Percentiles rank a stretch among this genome's conserved stretches.
Conservation (phyloP, 2,888 invertebrate genomes). For the Leptinotarsa juncta region DNA sequence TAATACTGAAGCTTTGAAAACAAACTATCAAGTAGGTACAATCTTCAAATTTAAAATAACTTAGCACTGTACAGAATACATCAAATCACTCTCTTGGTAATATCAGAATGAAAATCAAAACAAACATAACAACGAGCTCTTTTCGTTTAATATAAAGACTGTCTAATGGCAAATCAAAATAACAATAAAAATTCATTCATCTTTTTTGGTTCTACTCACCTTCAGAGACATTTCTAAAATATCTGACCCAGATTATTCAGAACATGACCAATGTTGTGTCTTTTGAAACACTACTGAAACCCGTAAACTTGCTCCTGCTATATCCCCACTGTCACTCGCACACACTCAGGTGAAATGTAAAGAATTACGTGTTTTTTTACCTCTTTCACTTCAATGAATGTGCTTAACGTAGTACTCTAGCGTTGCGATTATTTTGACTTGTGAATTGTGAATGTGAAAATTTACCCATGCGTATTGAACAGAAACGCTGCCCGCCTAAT, state of each 20-base stretch:
- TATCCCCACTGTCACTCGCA: constrained; percentile 37
- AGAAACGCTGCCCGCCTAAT: constrained; percentile 37
- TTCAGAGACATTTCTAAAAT: constrained; percentile 36
- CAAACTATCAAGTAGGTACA: too few relatives aligned
- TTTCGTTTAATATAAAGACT: neutral
- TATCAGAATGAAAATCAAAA: neutral
- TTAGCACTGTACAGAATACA: too few relatives aligned
- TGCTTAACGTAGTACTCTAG: constrained; percentile 17
- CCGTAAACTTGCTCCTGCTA: constrained; percentile 22
- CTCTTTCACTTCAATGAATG: constrained; percentile 2
- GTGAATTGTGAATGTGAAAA: constrained; percentile 39
- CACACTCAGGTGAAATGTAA: constrained; percentile 32
- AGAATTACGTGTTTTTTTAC: constrained; percentile 34
- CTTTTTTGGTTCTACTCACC: constrained; percentile 28
- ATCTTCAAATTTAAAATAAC: too few relatives aligned
- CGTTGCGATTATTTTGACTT: constrained; percentile 12
- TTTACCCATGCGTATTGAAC: constrained; percentile 38
- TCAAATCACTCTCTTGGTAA: too few relatives aligned
- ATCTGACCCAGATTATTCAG: constrained; percentile 27
- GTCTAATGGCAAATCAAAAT: neutral
- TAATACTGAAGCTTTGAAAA: too few relatives aligned
- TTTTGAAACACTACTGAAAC: constrained; percentile 32
- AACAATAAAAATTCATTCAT: neutral
- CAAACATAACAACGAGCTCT: neutral
- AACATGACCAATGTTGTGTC: constrained; percentile 20